Base-by-base conservation (phyloP, 2,113 vertebrate species). In the Periophthalmodon schlosseri region DNA sequence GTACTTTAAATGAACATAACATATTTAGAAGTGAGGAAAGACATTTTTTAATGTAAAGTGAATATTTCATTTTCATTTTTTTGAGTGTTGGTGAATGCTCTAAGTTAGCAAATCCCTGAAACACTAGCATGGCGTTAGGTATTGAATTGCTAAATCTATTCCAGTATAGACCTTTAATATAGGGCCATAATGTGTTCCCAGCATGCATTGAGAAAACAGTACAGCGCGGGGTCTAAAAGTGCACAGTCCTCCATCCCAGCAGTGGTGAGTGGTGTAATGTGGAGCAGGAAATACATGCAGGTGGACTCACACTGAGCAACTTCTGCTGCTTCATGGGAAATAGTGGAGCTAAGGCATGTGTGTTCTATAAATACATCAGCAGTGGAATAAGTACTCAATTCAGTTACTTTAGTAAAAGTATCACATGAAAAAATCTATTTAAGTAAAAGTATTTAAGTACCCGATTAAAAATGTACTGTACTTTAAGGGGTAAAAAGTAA, bases 111-210 rank as follows among this genome's bases (percentile, higher is more conserved):
- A 39, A 44, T 65, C 15, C 34, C 33, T 65, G 34, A 39, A 39
- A 65, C 18, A 12, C 61, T 0, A 39, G 28, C 5, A 39, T 6
- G 34, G 63, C 44, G 63, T 39, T 39, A 65, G 34, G 44, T 39
- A 65, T 65, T n/a, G 63, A n/a, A 44, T 65, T 65, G 33, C 63
- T 21, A 5, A 5, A 39, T 44, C 10, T 36, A 65, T 44, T 18
- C 34, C 63, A 44, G 20, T 44, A n/a, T 3, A 33, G 24, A 34
- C 14, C 8, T 18, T 39, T 44, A 65, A 65, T 65, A 63, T 4
- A 23, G 46, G 13, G 21, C 7, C 64, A 58, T 39, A 74, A 68
- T 57, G 36, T 44, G 73, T 28, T 79, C 84, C 23, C 21, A 56
- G 63, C 68, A 72, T 64, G 77, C 44, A 73, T 10, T 44, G 60